Percentiles rank a stretch among this genome's conserved stretches.
Evolutionary conservation across 2,113 vertebrate genomes (phyloP).

Genomic region (Siniperca chuatsi): DNA sequence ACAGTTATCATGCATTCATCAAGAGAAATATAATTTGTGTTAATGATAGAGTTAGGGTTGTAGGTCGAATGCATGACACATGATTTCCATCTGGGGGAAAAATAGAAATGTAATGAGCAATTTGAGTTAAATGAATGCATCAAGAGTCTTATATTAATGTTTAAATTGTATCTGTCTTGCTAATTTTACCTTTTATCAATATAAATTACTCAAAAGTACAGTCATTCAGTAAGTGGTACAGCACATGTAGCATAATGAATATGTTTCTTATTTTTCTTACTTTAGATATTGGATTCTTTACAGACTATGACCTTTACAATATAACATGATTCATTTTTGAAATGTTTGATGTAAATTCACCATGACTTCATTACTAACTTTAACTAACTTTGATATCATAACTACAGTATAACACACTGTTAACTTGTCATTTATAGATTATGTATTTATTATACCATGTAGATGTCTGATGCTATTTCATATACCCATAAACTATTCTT

Average conservation of each 20-base stretch:
- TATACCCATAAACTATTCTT: background rate
- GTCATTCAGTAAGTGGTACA: background rate
- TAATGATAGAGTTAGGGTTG: background rate
- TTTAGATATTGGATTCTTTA: background rate
- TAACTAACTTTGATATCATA: background rate
- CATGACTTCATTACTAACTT: background rate
- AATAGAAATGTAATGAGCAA: background rate
- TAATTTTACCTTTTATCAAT: background rate
- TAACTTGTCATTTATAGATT: background rate
- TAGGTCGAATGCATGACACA: background rate
- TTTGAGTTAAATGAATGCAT: background rate
- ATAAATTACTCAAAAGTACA: background rate
- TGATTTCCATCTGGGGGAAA: background rate
- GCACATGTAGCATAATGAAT: background rate
- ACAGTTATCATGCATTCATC: background rate
- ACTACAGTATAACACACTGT: background rate
- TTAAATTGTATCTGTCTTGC: background rate
- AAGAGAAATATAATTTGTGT: background rate
- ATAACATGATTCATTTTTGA: background rate
- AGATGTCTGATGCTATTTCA: background rate
- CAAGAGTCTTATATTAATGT: background rate
- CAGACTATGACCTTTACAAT: background rate
- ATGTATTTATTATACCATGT: background rate
- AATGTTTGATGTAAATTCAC: background rate
- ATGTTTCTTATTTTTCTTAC: background rate